Evolutionary conservation across 2,797 vertebrate species (phyloP).

Genomic region (Enteromius unitaeniatus): DNA sequence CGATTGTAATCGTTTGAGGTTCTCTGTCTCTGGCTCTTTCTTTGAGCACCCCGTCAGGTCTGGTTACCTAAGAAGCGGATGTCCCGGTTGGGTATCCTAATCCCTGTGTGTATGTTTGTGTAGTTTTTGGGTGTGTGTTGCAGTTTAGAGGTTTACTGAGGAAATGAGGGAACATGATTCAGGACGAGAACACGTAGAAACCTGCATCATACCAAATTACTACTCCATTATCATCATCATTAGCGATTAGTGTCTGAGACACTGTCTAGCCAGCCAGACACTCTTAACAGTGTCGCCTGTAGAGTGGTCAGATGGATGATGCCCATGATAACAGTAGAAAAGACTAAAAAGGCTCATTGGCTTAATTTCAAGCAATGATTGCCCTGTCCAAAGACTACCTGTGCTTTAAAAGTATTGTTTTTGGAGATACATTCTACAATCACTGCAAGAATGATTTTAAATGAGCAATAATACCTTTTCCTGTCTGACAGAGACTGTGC

Average conservation of each 20-base stretch:
- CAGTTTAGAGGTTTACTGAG: conserved; percentile 32
- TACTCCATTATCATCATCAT: conserved; percentile 41
- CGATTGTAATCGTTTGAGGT: conserved; percentile 48
- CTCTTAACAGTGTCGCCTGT: conserved; percentile 26
- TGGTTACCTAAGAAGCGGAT: conserved; percentile 52
- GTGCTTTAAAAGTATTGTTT: conserved; percentile 20
- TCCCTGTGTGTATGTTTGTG: conserved; percentile 34
- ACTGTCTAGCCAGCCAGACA: conserved; percentile 26
- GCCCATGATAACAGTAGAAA: conserved; percentile 47
- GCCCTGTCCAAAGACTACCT: background rate
- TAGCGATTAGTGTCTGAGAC: conserved; percentile 38
- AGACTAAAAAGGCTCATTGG: conserved; percentile 8
- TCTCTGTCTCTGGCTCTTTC: conserved; percentile 43
- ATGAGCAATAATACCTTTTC: conserved; percentile 12
- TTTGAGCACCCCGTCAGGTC: conserved; percentile 47
- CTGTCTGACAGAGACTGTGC: conserved; percentile 2
- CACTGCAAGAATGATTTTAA: conserved; percentile 19
- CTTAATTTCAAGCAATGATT: conserved; percentile 23
- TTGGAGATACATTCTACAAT: conserved; percentile 21
- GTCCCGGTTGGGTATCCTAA: conserved; percentile 31
- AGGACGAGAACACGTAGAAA: conserved; percentile 32
- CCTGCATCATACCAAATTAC: conserved; percentile 46
- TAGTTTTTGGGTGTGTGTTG: conserved; percentile 8
- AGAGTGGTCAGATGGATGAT: conserved; percentile 34
- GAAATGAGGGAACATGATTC: conserved; percentile 34